Base-by-base conservation (phyloP, 2,113 vertebrate species). In the Balaenoptera acutorostrata region DNA sequence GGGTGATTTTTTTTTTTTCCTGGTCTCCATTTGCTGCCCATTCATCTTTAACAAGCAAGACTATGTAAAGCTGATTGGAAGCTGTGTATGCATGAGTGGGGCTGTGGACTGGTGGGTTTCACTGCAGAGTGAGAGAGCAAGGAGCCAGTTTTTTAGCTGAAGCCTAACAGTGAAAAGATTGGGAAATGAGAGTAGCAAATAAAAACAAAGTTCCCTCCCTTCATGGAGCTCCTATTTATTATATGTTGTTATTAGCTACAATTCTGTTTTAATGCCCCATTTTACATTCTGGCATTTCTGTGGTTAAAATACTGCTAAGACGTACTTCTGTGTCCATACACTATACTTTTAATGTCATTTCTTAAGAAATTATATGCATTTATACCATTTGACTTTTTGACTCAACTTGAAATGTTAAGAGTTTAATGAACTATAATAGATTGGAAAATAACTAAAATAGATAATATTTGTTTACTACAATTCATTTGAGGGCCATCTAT, bases 341-440 rank as follows among this genome's bases (percentile, higher is more conserved):
- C 12, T 92, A 64, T 96, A 72, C 33, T 82, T 94, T 83, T 81
- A 95, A 81, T 63, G 39, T 68, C 21, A 52, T 93, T 86, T 92
- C 46, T 93, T 95, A 52, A 88, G 82, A 93, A 90, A 74, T 90
- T 90, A 55, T 83, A 66, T 55, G 36, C 11, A 83, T 81, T 90
- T 94, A 82, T 0, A 77, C 8, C 14, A 46, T 64, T 64, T 91
- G 6, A 75, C 44, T 95, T 95, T 84, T 95, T 88, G 0, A 92
- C 71, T 74, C 88, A 90, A 75, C 33, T 89, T 80, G 41, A 97
- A 93, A 46, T 95, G 46, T 64, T 95, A 78, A 84, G 93, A 81
- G 69, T 64, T 92, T 92, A 97, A 88, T 93, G 64, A 97, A 57
- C 80, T 95, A n/a, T 63, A 86, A 78, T 78, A 95, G 44, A 93